Conservation (phyloP, 2,888 invertebrate species). For the Minunthozetes semirufus region DNA sequence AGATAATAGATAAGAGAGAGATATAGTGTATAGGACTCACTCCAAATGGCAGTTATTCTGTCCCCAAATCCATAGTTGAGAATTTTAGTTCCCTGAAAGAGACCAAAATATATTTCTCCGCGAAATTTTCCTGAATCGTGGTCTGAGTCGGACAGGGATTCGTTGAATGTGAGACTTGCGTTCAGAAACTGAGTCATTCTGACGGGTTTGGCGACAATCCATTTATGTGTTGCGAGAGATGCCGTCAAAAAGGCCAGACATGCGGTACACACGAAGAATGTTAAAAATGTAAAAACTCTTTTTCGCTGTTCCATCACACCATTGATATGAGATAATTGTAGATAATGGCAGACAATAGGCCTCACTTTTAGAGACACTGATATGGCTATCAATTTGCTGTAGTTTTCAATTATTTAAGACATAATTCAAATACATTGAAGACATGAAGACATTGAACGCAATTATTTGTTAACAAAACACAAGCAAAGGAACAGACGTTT, state of each 20-base stretch:
- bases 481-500: background rate
- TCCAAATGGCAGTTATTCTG: constrained; percentile 66
- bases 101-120: constrained; percentile 60
- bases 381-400: background rate
- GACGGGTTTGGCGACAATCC: constrained; percentile 69
- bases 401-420: background rate
- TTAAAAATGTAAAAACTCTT: constrained; percentile 70
- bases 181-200: constrained; percentile 46
- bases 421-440: background rate
- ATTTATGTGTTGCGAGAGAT: constrained; percentile 73
- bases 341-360: background rate
- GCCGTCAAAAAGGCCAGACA: constrained; percentile 70
- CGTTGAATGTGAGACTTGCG: background rate
- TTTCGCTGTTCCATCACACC: constrained; percentile 58
- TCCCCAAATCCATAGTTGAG: constrained; percentile 74
- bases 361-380: background rate
- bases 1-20: background rate
- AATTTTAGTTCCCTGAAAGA: constrained; percentile 76
- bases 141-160: constrained; percentile 35
- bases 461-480: too few relatives aligned
- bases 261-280: constrained; percentile 69
- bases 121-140: constrained; percentile 42
- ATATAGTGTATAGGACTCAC: constrained; percentile 53
- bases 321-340: constrained; percentile 46
- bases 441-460: too few relatives aligned